Evolutionary conservation across 2,797 vertebrate species (phyloP), one percentile per base, ranked within the genome.

Genomic region (Knipowitschia caucasica): DNA sequence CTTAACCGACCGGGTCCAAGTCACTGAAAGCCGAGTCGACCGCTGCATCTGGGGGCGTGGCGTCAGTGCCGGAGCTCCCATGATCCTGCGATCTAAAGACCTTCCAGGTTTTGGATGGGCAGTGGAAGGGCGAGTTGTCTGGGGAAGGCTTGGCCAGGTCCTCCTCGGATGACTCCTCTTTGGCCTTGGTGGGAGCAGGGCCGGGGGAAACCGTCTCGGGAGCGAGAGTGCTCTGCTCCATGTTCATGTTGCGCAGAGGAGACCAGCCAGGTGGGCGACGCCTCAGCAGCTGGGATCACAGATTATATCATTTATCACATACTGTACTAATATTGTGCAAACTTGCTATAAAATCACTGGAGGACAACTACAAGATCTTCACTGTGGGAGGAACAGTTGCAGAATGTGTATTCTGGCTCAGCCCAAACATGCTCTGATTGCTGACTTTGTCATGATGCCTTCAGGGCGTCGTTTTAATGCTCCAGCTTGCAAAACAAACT

Each of bases 61-160:
- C 50, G 26, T 39, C 1, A 0, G 50, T 20, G 0, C 67, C 26
- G 3, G 59, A 10, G 10, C 39, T n/a, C 2, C 4, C 10, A 8
- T 10, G 4, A 1, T 14, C 0, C 10, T 29, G 5, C 0, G 52
- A 54, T 6, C 42, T 57, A 62, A 87, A 88, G 12, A 58, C 27
- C 68, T 89, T 92, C 91, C 91, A 92, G 50, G 90, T 85, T 46
- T 86, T 85, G 51, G 86, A 78, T 0, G 91, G 91, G 71, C 91
- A 92, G 77, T 82, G 80, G 77, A 84, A 80, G 31, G 60, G 79
- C 36, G 44, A 20, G 15, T 4, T 8, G 20, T 56, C 59, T 0
- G 39, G 4, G 18, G 11, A 42, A n/a, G 61, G 1, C 0, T 67
- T 70, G 53, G 53, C 14, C 14, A 35, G 43, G 7, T 78, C 83